phyloP scores from a whole-genome alignment of 2,888 invertebrate genomes.

The Masnerella sp. region DNA sequence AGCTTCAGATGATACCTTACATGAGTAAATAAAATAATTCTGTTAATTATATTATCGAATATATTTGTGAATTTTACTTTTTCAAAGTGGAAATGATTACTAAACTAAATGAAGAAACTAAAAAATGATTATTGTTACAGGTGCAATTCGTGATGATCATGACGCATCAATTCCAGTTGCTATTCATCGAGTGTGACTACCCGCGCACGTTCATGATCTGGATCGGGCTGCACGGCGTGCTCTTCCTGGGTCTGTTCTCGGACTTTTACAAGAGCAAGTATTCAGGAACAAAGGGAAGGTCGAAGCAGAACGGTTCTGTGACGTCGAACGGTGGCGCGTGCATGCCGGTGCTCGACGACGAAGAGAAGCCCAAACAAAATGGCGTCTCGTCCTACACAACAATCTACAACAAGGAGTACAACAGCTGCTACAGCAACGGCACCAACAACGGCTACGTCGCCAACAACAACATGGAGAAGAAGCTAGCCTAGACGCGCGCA shows the following conservation, averaged over 20 bases:
- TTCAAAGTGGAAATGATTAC: too few species aligned
- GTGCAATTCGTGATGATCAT: slow-evolving; percentile 95
- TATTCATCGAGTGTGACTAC: slow-evolving; percentile 94
- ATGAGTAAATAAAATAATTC: too few species aligned
- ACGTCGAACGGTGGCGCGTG: slow-evolving; percentile 80
- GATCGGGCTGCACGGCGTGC: slow-evolving; percentile 95
- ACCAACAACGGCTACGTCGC: slow-evolving; percentile 82
- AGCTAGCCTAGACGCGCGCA: slow-evolving; percentile 69
- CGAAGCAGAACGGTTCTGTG: slow-evolving; percentile 55
- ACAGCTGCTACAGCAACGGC: slow-evolving; percentile 82
- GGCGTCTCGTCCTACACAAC: slow-evolving; percentile 78
- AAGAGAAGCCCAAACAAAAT: slow-evolving; percentile 71
- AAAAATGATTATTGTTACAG: too few species aligned
- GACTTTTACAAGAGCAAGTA: slow-evolving; percentile 95
- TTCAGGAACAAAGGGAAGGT: slow-evolving; percentile 66
- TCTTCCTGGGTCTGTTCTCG: slow-evolving; percentile 95
- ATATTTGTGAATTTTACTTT: too few species aligned
- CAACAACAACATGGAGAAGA: slow-evolving; percentile 75
- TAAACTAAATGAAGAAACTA: neutral
- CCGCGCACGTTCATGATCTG: slow-evolving; percentile 94
- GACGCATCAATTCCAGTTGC: slow-evolving; percentile 92
- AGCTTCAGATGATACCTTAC: too few species aligned
- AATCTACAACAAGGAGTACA: slow-evolving; percentile 80
- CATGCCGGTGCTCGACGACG: slow-evolving; percentile 84
- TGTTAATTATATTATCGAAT: too few species aligned